phyloP scores from a whole-genome alignment of 2,113 vertebrate genomes.

The Lathamus discolor region DNA sequence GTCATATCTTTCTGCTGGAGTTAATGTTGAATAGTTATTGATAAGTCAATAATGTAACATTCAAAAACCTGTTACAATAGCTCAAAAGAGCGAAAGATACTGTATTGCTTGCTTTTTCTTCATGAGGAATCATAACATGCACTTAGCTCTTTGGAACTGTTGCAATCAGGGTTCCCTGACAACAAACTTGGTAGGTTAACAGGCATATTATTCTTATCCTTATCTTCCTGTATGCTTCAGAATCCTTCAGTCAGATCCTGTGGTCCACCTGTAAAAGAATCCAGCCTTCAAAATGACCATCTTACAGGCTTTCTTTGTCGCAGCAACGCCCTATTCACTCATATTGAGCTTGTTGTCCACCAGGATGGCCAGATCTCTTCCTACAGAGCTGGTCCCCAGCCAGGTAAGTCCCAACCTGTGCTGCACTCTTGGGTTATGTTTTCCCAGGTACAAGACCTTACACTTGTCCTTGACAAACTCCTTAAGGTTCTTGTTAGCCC shows the following conservation, averaged over 20 bases:
- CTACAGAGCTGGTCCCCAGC: not conserved
- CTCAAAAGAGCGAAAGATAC: not conserved
- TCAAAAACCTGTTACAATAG: not conserved
- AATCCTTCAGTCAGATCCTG: not conserved
- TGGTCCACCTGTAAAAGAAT: not conserved
- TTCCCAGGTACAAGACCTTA: not conserved
- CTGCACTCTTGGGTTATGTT: not conserved
- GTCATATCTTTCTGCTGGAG: not conserved
- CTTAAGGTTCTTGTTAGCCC: not conserved
- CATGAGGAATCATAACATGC: not conserved
- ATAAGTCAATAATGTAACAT: not conserved
- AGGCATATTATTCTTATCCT: not conserved
- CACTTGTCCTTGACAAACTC: not conserved
- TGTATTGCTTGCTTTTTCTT: not conserved
- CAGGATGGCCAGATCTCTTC: not conserved
- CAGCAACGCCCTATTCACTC: not conserved
- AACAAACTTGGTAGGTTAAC: not conserved
- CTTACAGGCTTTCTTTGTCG: not conserved
- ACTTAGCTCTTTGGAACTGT: not conserved
- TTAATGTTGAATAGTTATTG: not conserved
- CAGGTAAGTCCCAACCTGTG: not conserved
- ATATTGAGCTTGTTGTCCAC: not conserved
- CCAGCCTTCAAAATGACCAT: not conserved
- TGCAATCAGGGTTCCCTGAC: not conserved
- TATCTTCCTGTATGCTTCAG: not conserved